These are phyloP conservation scores for Benitochromis conjunctus DNA, from an alignment of 2,113 vertebrate species.

Conservation along the genomic window DNA sequence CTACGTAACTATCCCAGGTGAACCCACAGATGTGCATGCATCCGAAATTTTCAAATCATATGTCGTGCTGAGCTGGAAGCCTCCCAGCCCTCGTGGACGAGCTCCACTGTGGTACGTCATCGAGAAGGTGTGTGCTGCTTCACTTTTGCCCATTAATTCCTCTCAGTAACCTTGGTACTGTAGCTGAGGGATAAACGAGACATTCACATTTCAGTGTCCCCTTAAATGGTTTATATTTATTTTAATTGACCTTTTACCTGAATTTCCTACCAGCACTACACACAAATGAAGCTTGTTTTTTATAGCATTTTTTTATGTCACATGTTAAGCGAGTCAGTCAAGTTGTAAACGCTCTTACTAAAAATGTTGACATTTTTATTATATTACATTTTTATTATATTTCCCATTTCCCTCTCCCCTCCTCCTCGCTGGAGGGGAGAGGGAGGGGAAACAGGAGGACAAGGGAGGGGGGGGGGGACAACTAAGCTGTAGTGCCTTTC, in stretches of 20 bases:
- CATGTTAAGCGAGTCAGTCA: neutral
- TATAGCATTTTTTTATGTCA: neutral
- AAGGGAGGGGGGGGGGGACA: too few relatives aligned
- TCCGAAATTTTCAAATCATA: constrained; percentile 88
- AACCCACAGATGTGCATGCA: constrained; percentile 87
- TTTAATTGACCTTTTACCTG: neutral
- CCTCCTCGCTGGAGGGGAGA: too few relatives aligned
- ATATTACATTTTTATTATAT: neutral
- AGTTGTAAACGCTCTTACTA: neutral
- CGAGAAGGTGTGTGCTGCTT: constrained; percentile 76
- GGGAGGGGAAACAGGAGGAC: too few relatives aligned
- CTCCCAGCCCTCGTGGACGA: constrained; percentile 85
- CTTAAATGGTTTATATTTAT: neutral
- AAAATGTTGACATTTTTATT: neutral
- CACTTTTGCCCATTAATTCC: neutral
- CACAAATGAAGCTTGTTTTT: neutral
- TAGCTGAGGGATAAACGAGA: neutral
- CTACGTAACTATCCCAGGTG: constrained; percentile 80
- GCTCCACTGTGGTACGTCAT: constrained; percentile 87
- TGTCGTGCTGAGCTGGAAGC: constrained; percentile 94
- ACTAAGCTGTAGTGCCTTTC: too few relatives aligned
- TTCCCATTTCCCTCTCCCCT: too few relatives aligned
- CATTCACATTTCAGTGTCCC: neutral
- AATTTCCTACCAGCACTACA: neutral
- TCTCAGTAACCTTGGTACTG: neutral